Evolutionary conservation across 2,888 invertebrate genomes (phyloP), one percentile per base, ranked within the genome.

Genomic region (Agrotis segetum): DNA sequence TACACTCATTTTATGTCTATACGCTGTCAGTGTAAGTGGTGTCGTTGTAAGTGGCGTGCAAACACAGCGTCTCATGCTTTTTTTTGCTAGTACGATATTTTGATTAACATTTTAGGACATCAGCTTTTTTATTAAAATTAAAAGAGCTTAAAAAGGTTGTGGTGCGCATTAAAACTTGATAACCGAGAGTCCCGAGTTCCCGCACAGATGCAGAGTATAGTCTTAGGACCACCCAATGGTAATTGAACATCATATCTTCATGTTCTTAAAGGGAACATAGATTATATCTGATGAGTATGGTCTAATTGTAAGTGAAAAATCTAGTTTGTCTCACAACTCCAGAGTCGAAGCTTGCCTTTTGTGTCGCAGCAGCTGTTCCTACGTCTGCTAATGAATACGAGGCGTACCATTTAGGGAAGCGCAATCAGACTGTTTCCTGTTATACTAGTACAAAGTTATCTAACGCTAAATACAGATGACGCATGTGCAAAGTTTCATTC

Each of bases 371-470:
- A 74, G 60, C 74, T 77, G 70, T 61, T 69, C 50, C 47, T 50
- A 46, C n/a, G 24, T 16, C 17, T 61, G 46, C 60, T 70, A 77
- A 77, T 74, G 55, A 74, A 77, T 60, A 69, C 55, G 21, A 70
- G 16, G 17, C 50, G 34, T 14, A n/a, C 70, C 74, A 46, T 74
- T 49, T 77, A 77, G 40, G 55, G 77, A 61, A 24, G 56, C 46
- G 61, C 60, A 74, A 74, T 74, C 74, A 70, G 56, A 70, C 55
- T 56, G n/a, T 59, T 69, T 74, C 70, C 74, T 74, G 70, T 46
- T 69, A 19, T 49, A 56, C 19, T 11, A 11, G 50, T 56, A 50
- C 50, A 34, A 40, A 50, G 60, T 56, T 76, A 49, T 68, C 76
- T 61, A 50, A 61, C 49, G 29, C 21, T 68, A 46, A 69, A 13